Evolutionary conservation across 2,113 vertebrate species (phyloP).

Genomic region (Anarhynchus alexandrinus): DNA sequence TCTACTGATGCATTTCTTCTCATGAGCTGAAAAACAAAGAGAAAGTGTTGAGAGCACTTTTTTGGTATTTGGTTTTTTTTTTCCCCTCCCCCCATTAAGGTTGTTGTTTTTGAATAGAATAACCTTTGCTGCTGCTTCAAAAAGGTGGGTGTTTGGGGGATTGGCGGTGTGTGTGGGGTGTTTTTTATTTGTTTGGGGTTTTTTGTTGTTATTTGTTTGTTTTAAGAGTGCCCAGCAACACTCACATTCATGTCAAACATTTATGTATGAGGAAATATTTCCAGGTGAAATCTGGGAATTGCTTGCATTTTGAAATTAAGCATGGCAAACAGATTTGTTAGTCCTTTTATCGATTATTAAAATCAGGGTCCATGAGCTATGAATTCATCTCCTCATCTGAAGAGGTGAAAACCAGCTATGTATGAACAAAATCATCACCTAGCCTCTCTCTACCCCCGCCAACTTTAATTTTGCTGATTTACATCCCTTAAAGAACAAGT

Average conservation of each 20-base stretch:
- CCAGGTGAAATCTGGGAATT: neutral
- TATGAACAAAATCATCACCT: neutral
- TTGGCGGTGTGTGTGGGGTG: no score
- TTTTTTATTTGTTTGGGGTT: neutral
- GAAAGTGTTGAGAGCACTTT: neutral
- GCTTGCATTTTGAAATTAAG: neutral
- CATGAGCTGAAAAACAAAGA: conserved; percentile 79
- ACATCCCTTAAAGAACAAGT: neutral
- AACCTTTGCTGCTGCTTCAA: neutral
- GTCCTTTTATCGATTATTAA: neutral
- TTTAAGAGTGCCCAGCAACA: neutral
- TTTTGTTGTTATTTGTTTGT: neutral
- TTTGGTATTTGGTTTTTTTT: neutral
- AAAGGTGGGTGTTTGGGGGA: neutral
- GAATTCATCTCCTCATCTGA: neutral
- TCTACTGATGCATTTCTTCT: conserved; percentile 94
- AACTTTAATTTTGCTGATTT: neutral
- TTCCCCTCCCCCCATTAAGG: rapidly evolving
- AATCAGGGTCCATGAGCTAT: neutral
- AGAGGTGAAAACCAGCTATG: neutral
- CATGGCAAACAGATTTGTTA: neutral
- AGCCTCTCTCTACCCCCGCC: neutral
- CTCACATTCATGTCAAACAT: neutral
- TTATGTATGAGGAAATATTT: neutral
- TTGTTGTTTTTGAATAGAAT: neutral